phyloP scores from a whole-genome alignment of 2,113 vertebrate genomes.

The Notiomystis cincta region DNA sequence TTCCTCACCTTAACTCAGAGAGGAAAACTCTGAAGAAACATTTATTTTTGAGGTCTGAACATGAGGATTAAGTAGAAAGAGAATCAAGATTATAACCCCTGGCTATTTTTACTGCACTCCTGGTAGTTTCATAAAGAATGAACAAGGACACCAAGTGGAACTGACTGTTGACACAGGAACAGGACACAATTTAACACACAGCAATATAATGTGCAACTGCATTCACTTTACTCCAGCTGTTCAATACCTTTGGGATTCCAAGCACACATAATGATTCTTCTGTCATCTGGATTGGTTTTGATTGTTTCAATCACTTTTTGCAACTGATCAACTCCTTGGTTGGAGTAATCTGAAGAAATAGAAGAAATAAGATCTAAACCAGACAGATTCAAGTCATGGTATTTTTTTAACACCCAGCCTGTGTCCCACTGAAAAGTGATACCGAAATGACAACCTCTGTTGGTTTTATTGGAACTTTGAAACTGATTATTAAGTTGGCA shows the following conservation, averaged over 20 bases:
- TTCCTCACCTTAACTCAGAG: neutral
- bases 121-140: neutral
- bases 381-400: neutral
- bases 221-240: neutral
- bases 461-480: neutral
- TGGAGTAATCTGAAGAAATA: conserved; percentile 85
- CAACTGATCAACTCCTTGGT: conserved; percentile 92
- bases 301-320: conserved; percentile 92
- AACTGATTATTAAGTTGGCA: neutral
- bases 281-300: conserved; percentile 89
- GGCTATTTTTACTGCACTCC: neutral
- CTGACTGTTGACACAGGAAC: neutral
- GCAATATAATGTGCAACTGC: neutral
- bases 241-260: conserved; percentile 90
- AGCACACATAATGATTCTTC: conserved; percentile 94
- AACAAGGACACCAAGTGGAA: neutral
- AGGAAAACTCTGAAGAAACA: neutral
- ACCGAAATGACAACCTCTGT: neutral
- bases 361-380: neutral
- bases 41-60: neutral
- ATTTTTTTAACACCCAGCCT: neutral
- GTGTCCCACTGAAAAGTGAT: neutral
- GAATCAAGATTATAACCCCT: neutral
- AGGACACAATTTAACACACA: neutral
- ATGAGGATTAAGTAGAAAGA: neutral